Base-by-base conservation (phyloP, 1,140 invertebrate genomes). In the Drosophila insularis region DNA sequence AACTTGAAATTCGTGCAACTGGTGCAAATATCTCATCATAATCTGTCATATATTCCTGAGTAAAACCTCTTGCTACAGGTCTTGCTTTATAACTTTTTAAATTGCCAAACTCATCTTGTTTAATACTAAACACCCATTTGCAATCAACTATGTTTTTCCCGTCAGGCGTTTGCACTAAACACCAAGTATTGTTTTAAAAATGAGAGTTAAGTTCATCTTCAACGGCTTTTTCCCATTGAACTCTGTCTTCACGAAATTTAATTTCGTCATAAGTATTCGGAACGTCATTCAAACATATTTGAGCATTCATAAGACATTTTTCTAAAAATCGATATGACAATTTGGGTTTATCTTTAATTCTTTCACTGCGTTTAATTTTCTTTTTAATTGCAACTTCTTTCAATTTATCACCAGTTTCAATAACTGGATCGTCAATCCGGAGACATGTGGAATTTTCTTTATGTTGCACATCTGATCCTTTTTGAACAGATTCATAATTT, bases 11-110 rank as follows among this genome's bases (percentile, higher is more conserved):
- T 19, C 46, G 17, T 19, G 17, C 14, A 50, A 50, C 19, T 60
- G 58, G 58, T 37, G 58, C 58, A 40, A 74, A 58, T 43, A 79
- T 74, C 40, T 91, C 91, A 23, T 71, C 60, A 60, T 90, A 92
- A 62, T 93, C 92, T 21, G 21, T 13, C 87, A 64, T 37, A 86
- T 71, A 39, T 56, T 70, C 82, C 79, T 93, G 92, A 5, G 60
- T 56, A 73, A 70, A 93, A 17, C 92, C 92, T 76, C 91, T 92
- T 8, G 92, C 91, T 31, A 93, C 91, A 14, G 93, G 75, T 54
- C 93, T 68, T 7, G 91, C 92, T 68, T 92, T 93, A 63, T 86
- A 81, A 63, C 71, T 63, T 40, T 64, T 50, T n/a, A 74, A 43
- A 40, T 68, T 63, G 43, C 74, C 69, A 53, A 31, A 31, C 39